Evolutionary conservation across 2,797 vertebrate genomes (phyloP), one percentile per base, ranked within the genome.

Genomic region (Phoxinus dragarum): DNA sequence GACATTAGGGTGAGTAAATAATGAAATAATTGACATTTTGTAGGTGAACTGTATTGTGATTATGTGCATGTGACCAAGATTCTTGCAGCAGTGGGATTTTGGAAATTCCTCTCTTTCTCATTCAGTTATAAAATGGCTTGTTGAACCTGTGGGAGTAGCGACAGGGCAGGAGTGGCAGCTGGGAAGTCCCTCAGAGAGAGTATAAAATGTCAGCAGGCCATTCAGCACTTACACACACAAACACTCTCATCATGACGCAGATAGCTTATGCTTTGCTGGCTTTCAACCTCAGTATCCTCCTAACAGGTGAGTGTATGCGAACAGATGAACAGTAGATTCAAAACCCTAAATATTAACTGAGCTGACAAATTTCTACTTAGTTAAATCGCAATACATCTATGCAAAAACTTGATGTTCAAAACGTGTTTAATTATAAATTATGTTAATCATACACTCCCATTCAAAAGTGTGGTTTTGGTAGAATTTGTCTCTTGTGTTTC

Each of bases 181-280:
- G 86, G 67, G 59, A 88, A 86, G 77, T 49, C 86, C 81, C 67
- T 72, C 54, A 56, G 9, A 73, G 1, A 23, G 3, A 40, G 49
- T 14, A 79, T 47, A 81, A 69, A 91, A 92, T 91, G 89, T 92
- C 91, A 87, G 90, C 87, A 8, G 1, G 1, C 19, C 14, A 61
- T 59, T 89, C 8, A 54, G 72, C 34, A 40, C 4, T 64, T 59
- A 71, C 73, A 54, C 38, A 64, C 59, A 27, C 38, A 92, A 93
- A 93, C 93, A 92, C 59, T 72, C 31, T 88, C 81, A 89, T 67
- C 82, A 90, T 90, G 89, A 87, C 71, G 11, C 61, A 31, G 36
- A 80, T 23, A 69, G 52, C 69, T 6, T 14, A 47, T 71, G 77
- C 73, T 79, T n/a, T 88, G 9, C 69, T 88, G 74, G 64, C 64